phyloP scores from a whole-genome alignment of 2,888 invertebrate species.

The Lapara coniferarum region DNA sequence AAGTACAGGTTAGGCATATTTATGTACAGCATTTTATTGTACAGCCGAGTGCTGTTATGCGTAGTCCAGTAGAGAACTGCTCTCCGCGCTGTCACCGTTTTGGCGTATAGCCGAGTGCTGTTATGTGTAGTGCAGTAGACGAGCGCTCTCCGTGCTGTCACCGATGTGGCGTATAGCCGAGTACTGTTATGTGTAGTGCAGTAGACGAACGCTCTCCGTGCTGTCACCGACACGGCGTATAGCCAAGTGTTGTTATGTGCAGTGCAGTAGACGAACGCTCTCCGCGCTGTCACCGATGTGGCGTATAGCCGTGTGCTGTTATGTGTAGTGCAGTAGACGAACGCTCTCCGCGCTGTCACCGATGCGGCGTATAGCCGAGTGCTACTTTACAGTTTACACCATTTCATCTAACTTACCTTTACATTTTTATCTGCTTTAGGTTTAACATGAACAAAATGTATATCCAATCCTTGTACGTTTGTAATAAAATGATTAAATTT shows the following conservation, averaged over 20 bases:
- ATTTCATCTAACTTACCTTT: constrained; percentile 48
- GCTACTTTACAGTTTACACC: neutral
- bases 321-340: neutral
- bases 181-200: neutral
- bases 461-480: constrained; percentile 87
- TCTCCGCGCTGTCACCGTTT: neutral
- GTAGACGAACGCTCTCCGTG: neutral
- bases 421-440: constrained; percentile 68
- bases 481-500: constrained; percentile 89
- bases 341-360: neutral
- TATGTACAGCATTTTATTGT: neutral
- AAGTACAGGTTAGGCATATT: no score
- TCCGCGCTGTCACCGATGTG: no score
- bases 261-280: neutral
- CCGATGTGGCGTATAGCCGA: no score
- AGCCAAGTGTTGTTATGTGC: neutral
- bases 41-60: neutral
- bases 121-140: neutral
- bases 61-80: neutral
- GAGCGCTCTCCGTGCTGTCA: no score
- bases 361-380: neutral
- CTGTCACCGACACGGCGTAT: neutral
- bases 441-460: constrained; percentile 90
- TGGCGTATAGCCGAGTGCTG: neutral
- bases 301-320: neutral